phyloP scores from a whole-genome alignment of 2,797 vertebrate species.

The Sebastes miniatus region DNA sequence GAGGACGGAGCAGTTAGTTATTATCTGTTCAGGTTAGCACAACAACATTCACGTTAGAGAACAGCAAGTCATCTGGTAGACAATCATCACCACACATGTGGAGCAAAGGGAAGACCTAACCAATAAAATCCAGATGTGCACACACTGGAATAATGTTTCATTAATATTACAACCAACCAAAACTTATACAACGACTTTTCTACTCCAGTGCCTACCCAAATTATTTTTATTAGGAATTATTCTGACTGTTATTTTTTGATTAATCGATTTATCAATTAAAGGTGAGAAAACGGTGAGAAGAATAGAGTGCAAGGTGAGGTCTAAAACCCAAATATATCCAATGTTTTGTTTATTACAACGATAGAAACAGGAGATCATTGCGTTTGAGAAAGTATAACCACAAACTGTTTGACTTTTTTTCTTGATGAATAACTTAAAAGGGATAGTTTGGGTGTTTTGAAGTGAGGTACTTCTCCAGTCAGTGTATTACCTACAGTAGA shows the following conservation, averaged over 20 bases:
- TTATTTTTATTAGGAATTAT: not conserved
- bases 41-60: not conserved
- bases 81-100: not conserved
- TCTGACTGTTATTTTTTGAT: not conserved
- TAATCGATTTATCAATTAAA: not conserved
- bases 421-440: too few relatives aligned
- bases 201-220: not conserved
- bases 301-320: not conserved
- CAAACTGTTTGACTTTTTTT: too few relatives aligned
- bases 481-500: too few relatives aligned
- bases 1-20: not conserved
- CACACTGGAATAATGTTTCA: not conserved
- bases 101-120: not conserved
- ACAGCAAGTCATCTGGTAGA: not conserved
- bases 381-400: not conserved
- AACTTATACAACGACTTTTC: not conserved
- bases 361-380: not conserved
- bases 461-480: too few relatives aligned
- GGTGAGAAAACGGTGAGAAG: not conserved
- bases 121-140: not conserved
- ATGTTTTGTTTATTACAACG: not conserved
- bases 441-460: too few relatives aligned
- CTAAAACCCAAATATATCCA: not conserved
- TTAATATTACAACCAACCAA: not conserved
- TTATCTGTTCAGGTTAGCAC: not conserved